Base-by-base conservation (phyloP, 2,797 vertebrate species). In the Xenentodon cancila region DNA sequence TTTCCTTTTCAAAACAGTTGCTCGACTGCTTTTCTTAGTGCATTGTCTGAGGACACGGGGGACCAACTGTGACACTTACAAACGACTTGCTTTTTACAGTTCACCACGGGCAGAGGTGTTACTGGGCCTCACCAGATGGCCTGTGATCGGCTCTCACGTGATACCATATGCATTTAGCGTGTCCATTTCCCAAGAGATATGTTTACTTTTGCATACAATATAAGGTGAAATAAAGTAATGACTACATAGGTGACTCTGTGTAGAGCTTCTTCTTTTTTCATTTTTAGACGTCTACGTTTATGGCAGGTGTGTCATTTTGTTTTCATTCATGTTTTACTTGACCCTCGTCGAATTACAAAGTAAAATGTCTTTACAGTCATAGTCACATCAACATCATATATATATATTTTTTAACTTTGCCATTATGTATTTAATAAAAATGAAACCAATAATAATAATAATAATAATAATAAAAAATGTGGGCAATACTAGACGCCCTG, bases 31-130 rank as follows among this genome's bases (percentile, higher is more conserved):
- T 90, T 90, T 88, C 82, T 90, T 87, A 89, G 86, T 89, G 84
- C 84, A 77, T 79, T 78, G 78, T 89, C 78, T 86, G 85, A 88
- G 86, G 84, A 85, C 84, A 18, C 37, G 2, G 70, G 84, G 84
- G 88, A 89, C 77, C 87, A 85, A 82, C 84, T 79, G 75, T 70
- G 82, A 88, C 90, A 86, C 80, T 79, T 90, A 92, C 75, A 90
- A 91, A 92, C 86, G 86, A 80, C 77, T 89, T 68, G 84, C 86
- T 84, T 79, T 30, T 82, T 75, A 64, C 73, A 72, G 80, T 75
- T 82, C 62, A 80, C 87, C 88, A 71, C 34, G 5, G 81, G 89
- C 81, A 5, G 74, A 63, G 79, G 80, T 64, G 77, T 64, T 74
- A 68, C 80, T 3, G 30, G 71, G 67, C 45, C 84, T 71, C 71